Evolutionary conservation across 1,140 invertebrate genomes (phyloP), one percentile per base, ranked within the genome.

Genomic region (Drosophila elegans): DNA sequence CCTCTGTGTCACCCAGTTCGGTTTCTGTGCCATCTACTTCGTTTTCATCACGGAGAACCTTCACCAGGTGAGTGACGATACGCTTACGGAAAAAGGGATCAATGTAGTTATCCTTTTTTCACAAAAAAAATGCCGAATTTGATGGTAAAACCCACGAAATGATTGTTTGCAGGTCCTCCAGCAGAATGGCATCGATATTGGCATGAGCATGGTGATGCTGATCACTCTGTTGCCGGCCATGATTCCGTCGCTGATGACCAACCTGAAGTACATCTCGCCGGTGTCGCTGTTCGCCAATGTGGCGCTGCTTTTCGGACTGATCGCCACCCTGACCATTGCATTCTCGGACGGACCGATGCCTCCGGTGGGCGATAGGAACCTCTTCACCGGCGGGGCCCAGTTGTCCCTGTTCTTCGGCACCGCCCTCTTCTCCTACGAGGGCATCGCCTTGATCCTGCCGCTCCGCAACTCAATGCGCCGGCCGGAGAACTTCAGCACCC

Each of bases 1-100:
- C 93, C 93, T 99, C 46, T 97, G 97, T 91, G 93, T 98, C 53
- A 98, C 97, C n/a, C 98, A 99, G 94, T 94, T 98, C 48, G 98
- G 98, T 71, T 98, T 99, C 93, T 98, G 98, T 93, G 98, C 97
- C 93, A 96, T 98, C 3, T 99, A 98, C 93, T 96, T 98, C 91
- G 96, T 98, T 13, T 99, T 98, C 92, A 96, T 98, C 78, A 95
- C 97, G 4, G 95, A 95, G 46, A 98, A 97, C 92, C 91, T 97
- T 36, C 93, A 96, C 91, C 94, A 96, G 94, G 96, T 96, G 13
- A 4, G 16, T 32, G 7, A 5, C 29, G 5, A 7, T 2, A n/a
- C n/a, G n/a, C n/a, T n/a, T 5, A 6, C 29, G 29, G 4, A 29
- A 4, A 29, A 29, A 29, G 4, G 0, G 4, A 29, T 21, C 1